Base-by-base conservation (phyloP, 2,888 invertebrate species). In the Pandemis heparana region DNA sequence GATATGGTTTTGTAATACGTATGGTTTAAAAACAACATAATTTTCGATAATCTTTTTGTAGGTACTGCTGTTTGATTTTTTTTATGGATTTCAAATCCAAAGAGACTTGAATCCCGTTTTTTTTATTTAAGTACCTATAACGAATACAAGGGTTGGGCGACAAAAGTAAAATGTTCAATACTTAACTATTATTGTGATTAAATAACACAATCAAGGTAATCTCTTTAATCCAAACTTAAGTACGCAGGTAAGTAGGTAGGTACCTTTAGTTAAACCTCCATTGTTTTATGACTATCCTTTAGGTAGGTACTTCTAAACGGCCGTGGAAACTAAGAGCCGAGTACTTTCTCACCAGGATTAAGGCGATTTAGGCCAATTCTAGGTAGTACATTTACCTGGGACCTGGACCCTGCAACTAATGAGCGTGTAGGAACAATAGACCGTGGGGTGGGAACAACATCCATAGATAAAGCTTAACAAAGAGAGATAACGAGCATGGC, bases 341-440 rank as follows among this genome's bases (percentile, higher is more conserved):
- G 59, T 61, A 39, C n/a, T 67, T 43, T 67, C 71, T 14, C 67
- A 62, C 53, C 63, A 9, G 67, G 71, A 72, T 67, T 67, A 62
- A 43, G 23, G 51, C 61, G 51, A 16, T 48, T 61, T 56, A 7
- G 63, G 8, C 16, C 51, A 16, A 43, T 67, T 72, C 71, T 71
- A 60, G 61, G 71, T 61, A 66, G n/a, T 41, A 18, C 48, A 41
- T 48, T 1, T 46, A 53, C 48, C 48, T n/a, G 48, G 6, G n/a
- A 5, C 43, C 43, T 41, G 10, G 9, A 48, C n/a, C 51, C 8
- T 4, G 48, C 48, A 48, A 53, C 51, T 53, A 53, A 53, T 18
- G 7, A 53, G 46, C 12, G 12, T 32, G 41, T 41, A 41, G 41
- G 38, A 8, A 61, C 18, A 16, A 18, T 18, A n/a, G n/a, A 46